A percentile compares a stretch with the other conserved stretches of the same genome.
Conservation (phyloP, 53 echinoderm and acorn worm genomes). For the Pentamera pediparva region DNA sequence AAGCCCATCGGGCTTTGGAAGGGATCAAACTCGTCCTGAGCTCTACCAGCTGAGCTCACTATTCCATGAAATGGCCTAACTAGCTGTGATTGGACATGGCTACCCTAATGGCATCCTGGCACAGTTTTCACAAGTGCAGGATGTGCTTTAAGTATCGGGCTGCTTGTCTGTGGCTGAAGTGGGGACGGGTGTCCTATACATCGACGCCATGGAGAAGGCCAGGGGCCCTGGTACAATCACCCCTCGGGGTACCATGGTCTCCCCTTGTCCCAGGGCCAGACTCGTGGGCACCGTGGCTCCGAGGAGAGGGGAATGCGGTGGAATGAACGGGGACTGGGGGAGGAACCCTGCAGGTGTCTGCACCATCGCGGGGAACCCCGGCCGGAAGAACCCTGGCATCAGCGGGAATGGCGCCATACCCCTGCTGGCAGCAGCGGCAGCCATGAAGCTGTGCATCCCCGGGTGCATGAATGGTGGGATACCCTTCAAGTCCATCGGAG, state of each 20-base stretch:
- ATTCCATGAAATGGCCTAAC: too few relatives aligned
- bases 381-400: slow-evolving; percentile 9
- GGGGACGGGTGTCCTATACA: slow-evolving; percentile 19
- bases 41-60: too few relatives aligned
- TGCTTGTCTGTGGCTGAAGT: slow-evolving; percentile 7
- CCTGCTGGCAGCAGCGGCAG: background rate
- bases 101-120: too few relatives aligned
- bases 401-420: slow-evolving; percentile 29
- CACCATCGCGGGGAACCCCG: slow-evolving; percentile 37
- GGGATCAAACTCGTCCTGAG: too few relatives aligned
- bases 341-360: slow-evolving; percentile 36
- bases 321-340: slow-evolving; percentile 42
- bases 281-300: slow-evolving; percentile 32
- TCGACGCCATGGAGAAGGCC: slow-evolving; percentile 14
- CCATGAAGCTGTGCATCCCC: slow-evolving; percentile 1
- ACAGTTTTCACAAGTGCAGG: too few relatives aligned
- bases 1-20: too few relatives aligned
- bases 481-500: slow-evolving; percentile 20
- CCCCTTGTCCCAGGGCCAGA: slow-evolving; percentile 32
- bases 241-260: slow-evolving; percentile 9
- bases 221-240: slow-evolving; percentile 11
- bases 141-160: slow-evolving; percentile 14
- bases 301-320: slow-evolving; percentile 44
- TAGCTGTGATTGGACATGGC: too few relatives aligned
- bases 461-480: slow-evolving; percentile 10